phyloP scores from a whole-genome alignment of 2,888 invertebrate genomes.

The Synanthedon vespiformis region DNA sequence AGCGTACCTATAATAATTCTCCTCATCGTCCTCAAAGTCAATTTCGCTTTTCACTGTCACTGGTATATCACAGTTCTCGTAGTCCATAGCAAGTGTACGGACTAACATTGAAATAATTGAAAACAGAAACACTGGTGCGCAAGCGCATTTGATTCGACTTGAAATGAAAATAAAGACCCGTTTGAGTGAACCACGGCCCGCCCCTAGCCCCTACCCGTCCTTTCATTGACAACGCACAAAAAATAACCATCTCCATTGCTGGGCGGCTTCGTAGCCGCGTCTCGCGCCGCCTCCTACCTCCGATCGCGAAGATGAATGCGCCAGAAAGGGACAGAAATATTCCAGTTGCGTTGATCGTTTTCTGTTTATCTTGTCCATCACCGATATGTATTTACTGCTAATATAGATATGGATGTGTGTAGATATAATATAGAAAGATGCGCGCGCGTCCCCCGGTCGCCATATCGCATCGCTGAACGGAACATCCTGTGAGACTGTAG shows the following conservation, averaged over 20 bases:
- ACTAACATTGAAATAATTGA: not conserved
- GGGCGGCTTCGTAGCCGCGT: slow-evolving; percentile 22
- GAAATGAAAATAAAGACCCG: not conserved
- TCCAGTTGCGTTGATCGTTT: slow-evolving; percentile 31
- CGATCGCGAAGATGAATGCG: slow-evolving; percentile 16
- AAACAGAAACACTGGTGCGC: slow-evolving; percentile 33
- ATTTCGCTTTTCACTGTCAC: slow-evolving; percentile 56
- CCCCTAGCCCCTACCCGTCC: slow-evolving; percentile 62
- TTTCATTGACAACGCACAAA: slow-evolving; percentile 68
- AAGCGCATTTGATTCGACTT: slow-evolving; percentile 11
- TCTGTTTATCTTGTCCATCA: slow-evolving; percentile 64
- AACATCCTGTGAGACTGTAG: slow-evolving; percentile 39
- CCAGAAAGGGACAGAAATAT: slow-evolving; percentile 36
- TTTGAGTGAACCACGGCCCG: slow-evolving; percentile 23
- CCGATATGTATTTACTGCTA: slow-evolving; percentile 38
- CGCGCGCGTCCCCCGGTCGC: slow-evolving; percentile 30
- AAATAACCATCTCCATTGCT: slow-evolving; percentile 55
- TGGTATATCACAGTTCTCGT: slow-evolving; percentile 43
- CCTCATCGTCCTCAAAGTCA: slow-evolving; percentile 52
- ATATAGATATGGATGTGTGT: slow-evolving; percentile 17
- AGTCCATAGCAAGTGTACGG: slow-evolving; percentile 40
- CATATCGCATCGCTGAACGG: slow-evolving; percentile 49
- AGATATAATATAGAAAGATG: slow-evolving; percentile 15
- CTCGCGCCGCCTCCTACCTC: slow-evolving; percentile 45
- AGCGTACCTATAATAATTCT: slow-evolving; percentile 46